Evolutionary conservation across 1,140 invertebrate genomes (phyloP).

Genomic region (Steinernema khuongi): DNA sequence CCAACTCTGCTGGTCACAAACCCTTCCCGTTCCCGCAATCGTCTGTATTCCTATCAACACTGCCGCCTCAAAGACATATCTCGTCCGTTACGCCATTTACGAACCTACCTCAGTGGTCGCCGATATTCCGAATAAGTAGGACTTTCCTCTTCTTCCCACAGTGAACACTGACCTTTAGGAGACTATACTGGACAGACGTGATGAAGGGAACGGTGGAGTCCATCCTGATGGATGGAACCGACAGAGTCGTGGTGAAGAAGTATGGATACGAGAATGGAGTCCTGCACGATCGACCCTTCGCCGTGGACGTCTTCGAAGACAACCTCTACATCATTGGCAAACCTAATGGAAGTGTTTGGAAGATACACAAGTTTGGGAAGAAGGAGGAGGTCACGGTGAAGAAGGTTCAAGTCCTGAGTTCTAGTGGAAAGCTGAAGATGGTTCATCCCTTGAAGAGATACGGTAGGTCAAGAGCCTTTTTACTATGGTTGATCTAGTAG

Average conservation of each 20-base stretch:
- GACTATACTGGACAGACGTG: slow-evolving; percentile 44
- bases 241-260: slow-evolving; percentile 10
- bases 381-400: background rate
- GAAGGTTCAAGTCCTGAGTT: background rate
- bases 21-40: slow-evolving; percentile 64
- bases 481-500: too few relatives aligned
- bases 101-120: slow-evolving; percentile 16
- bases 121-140: slow-evolving; percentile 15
- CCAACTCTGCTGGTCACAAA: slow-evolving; percentile 69
- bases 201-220: slow-evolving; percentile 64
- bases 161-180: background rate
- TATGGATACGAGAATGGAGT: background rate
- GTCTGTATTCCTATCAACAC: slow-evolving; percentile 60
- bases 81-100: slow-evolving; percentile 18
- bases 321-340: background rate
- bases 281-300: slow-evolving; percentile 1
- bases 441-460: slow-evolving; percentile 8
- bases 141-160: background rate
- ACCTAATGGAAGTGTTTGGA: slow-evolving; percentile 2
- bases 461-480: background rate
- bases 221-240: background rate
- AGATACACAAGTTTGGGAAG: background rate
- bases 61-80: slow-evolving; percentile 66
- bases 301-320: background rate
- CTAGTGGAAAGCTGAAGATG: background rate